phyloP scores from a whole-genome alignment of 2,797 vertebrate species.

The Intellagama lesueurii region DNA sequence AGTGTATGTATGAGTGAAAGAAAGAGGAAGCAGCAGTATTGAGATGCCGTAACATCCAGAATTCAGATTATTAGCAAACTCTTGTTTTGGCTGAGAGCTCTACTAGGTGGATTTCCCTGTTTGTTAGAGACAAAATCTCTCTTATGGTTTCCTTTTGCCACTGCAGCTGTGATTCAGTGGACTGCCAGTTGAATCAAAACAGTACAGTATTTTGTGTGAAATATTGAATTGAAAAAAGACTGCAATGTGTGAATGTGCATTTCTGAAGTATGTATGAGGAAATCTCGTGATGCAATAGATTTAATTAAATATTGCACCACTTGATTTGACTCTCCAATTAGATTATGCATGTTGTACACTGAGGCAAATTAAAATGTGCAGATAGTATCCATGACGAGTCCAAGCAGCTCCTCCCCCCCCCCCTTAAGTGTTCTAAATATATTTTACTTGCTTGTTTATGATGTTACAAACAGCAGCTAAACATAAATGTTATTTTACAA shows the following conservation, averaged over 20 bases:
- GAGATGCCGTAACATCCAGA: no score
- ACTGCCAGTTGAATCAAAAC: neutral
- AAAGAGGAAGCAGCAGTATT: neutral
- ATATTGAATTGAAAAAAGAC: neutral
- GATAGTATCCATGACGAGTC: conserved; percentile 35
- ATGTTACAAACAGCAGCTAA: conserved; percentile 76
- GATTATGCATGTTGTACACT: conserved; percentile 24
- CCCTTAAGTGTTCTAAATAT: conserved; percentile 37
- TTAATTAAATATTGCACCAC: conserved; percentile 43
- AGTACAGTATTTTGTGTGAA: neutral
- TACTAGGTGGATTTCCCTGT: neutral
- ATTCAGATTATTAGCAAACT: neutral
- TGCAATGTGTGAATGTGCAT: neutral
- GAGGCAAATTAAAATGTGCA: conserved; percentile 48
- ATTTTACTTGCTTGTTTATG: conserved; percentile 64
- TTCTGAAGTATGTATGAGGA: neutral
- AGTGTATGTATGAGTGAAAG: neutral
- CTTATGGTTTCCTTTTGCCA: neutral
- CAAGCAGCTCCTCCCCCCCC: conserved; percentile 28
- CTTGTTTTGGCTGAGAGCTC: neutral
- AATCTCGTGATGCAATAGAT: conserved; percentile 1
- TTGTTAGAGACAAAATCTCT: neutral
- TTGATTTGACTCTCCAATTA: conserved; percentile 45
- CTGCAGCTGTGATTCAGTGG: neutral
- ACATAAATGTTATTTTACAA: conserved; percentile 76